Conservation (phyloP, 2,888 invertebrate genomes). For the Noctuana brunneofusca region DNA sequence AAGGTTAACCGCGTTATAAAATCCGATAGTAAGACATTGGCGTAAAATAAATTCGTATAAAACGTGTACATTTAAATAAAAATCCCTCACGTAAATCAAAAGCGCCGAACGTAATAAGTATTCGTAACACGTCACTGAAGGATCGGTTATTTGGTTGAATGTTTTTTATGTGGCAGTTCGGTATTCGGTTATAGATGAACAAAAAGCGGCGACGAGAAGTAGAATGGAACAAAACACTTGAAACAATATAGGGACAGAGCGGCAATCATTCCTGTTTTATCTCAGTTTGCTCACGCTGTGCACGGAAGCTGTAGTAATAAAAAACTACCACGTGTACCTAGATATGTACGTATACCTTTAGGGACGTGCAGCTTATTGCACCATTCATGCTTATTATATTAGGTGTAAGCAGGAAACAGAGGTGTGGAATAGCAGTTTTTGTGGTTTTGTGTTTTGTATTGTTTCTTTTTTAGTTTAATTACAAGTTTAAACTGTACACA, state of each 20-base stretch:
- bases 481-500: too few relatives aligned
- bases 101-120: constrained; percentile 32
- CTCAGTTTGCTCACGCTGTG: constrained; percentile 77
- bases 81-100: constrained; percentile 29
- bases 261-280: constrained; percentile 81
- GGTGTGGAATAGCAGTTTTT: constrained; percentile 5
- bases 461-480: constrained; percentile 7
- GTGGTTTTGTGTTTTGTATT: constrained; percentile 9
- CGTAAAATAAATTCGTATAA: constrained; percentile 16
- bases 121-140: constrained; percentile 32
- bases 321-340: constrained; percentile 66
- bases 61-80: constrained; percentile 22
- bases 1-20: not conserved
- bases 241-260: constrained; percentile 78
- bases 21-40: constrained; percentile 7
- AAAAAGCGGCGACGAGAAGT: constrained; percentile 63
- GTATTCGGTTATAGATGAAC: constrained; percentile 63
- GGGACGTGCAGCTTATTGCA: constrained; percentile 29
- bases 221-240: constrained; percentile 75
- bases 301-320: constrained; percentile 76
- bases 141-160: constrained; percentile 33
- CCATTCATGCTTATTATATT: constrained; percentile 25
- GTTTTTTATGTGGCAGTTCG: constrained; percentile 55
- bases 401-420: constrained; percentile 20
- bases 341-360: constrained; percentile 40